Evolutionary conservation across 1,140 invertebrate genomes (phyloP).

Genomic region (Scaptomyza graminum): DNA sequence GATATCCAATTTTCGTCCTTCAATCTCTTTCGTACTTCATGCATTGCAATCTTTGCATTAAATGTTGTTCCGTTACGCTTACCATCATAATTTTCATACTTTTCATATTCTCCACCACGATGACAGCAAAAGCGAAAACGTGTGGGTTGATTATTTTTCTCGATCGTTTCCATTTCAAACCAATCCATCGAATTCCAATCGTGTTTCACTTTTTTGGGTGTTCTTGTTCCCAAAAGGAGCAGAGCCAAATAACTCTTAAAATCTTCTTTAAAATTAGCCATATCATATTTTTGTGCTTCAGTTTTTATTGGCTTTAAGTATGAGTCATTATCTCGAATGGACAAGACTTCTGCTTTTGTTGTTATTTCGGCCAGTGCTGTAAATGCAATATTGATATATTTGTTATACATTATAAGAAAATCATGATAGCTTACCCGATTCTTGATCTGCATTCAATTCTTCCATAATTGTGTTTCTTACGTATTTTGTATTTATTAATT

Average conservation of each 20-base stretch:
- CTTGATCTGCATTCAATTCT: no score
- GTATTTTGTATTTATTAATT: no score
- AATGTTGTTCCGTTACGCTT: not conserved
- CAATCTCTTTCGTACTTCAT: not conserved
- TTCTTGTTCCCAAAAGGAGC: not conserved
- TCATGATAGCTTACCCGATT: not conserved
- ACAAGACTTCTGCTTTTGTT: conserved; percentile 1
- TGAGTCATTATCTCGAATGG: conserved; percentile 16
- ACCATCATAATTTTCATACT: no score
- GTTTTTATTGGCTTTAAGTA: not conserved
- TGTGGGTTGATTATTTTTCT: not conserved
- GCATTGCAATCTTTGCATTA: not conserved
- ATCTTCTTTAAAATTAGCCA: not conserved
- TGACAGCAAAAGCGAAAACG: not conserved
- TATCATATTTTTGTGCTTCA: not conserved
- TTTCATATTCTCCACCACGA: not conserved
- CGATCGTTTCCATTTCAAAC: not conserved
- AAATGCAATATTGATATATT: not conserved
- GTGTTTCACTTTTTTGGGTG: not conserved
- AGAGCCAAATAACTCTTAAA: not conserved
- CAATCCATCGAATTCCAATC: not conserved
- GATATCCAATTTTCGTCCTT: conserved; percentile 26
- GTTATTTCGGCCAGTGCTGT: not conserved
- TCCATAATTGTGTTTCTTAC: no score
- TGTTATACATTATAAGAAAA: not conserved